phyloP scores from a whole-genome alignment of 2,888 invertebrate genomes.

The Nudaria mundana region DNA sequence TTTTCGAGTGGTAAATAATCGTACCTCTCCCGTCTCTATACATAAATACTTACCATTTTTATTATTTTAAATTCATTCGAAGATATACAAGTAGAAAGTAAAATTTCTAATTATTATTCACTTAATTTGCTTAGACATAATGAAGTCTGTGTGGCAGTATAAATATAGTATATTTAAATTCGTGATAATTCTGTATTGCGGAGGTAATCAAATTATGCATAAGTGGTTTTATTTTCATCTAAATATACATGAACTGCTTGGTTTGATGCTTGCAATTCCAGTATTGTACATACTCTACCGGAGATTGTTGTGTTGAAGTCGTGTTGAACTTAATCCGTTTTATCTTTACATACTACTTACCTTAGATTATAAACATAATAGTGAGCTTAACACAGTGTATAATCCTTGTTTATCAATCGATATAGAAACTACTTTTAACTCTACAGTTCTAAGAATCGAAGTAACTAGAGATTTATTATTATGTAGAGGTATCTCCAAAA shows the following conservation, averaged over 20 bases:
- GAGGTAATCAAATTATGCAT: conserved; percentile 8
- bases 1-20: too few relatives aligned
- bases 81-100: conserved; percentile 19
- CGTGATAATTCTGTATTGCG: conserved; percentile 16
- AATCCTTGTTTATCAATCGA: too few relatives aligned
- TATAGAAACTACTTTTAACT: too few relatives aligned
- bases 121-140: conserved; percentile 21
- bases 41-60: too few relatives aligned
- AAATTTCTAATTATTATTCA: conserved; percentile 19
- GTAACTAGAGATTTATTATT: too few relatives aligned
- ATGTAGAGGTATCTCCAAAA: too few relatives aligned
- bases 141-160: conserved; percentile 18
- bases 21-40: too few relatives aligned
- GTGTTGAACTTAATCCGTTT: neutral
- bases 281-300: neutral
- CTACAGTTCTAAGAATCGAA: too few relatives aligned
- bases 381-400: too few relatives aligned
- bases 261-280: conserved; percentile 6
- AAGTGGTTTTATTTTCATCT: conserved; percentile 7
- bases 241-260: conserved; percentile 8
- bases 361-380: too few relatives aligned
- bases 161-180: conserved; percentile 30
- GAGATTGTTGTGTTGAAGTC: neutral
- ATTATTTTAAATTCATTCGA: conserved; percentile 17
- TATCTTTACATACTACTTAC: too few relatives aligned